These are phyloP conservation scores for Latrodectus hesperus DNA, from an alignment of 2,888 invertebrate genomes.

Conservation along the genomic window DNA sequence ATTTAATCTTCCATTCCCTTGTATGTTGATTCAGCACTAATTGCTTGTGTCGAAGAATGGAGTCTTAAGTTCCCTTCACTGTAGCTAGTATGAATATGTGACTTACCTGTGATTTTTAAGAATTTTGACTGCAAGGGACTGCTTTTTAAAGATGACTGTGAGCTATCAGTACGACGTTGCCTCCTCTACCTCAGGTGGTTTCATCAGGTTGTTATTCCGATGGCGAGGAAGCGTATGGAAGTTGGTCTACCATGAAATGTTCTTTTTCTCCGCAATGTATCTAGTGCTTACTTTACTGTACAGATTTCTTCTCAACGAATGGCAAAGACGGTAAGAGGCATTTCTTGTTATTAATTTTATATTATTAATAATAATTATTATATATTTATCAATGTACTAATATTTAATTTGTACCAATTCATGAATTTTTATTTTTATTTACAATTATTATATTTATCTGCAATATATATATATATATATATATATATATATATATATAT, in stretches of 20 bases:
- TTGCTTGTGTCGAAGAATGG: not conserved
- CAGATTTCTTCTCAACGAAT: slow-evolving; percentile 76
- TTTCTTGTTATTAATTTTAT: not conserved
- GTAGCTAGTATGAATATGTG: not conserved
- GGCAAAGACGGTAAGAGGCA: slow-evolving; percentile 76
- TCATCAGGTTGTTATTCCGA: slow-evolving; percentile 79
- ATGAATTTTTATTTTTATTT: too few species aligned
- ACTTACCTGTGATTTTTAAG: not conserved
- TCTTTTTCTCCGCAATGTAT: slow-evolving; percentile 76
- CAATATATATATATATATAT: too few species aligned
- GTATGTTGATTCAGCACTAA: too few species aligned
- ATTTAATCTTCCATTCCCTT: too few species aligned
- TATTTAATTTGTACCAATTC: too few species aligned
- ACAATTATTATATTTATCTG: too few species aligned
- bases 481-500: too few species aligned
- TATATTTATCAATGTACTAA: not conserved
- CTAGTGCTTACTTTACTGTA: slow-evolving; percentile 77
- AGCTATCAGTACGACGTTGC: slow-evolving; percentile 80
- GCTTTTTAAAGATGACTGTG: slow-evolving; percentile 77
- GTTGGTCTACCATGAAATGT: slow-evolving; percentile 78
- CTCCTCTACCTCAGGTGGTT: slow-evolving; percentile 79
- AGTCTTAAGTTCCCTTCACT: not conserved
- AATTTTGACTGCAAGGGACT: not conserved
- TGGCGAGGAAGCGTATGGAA: slow-evolving; percentile 80
- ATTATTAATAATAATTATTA: not conserved